Conservation (phyloP, 1,140 invertebrate species). For the Eriocheir sinensis region DNA sequence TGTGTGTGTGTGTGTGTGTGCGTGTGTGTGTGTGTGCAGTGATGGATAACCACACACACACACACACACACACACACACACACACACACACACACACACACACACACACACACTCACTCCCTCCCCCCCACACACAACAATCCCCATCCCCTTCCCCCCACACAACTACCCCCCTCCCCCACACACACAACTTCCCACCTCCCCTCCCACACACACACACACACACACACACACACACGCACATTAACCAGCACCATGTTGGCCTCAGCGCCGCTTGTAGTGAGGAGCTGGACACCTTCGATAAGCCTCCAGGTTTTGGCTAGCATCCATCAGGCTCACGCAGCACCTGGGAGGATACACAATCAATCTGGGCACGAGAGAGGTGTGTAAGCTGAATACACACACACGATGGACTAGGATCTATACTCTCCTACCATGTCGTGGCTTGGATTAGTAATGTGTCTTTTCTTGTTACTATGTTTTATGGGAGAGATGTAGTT, state of each 20-base stretch:
- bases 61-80: constrained; percentile 4
- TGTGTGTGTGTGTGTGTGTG: constrained; percentile 14
- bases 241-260: background rate
- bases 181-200: no score
- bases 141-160: no score
- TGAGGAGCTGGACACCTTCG: background rate
- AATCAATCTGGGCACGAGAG: background rate
- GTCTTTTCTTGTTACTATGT: no score
- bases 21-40: background rate
- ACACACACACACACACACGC: constrained; percentile 13
- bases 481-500: no score
- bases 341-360: no score
- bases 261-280: background rate
- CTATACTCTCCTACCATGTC: no score
- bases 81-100: constrained; percentile 4
- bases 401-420: no score
- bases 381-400: background rate
- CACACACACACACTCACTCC: background rate
- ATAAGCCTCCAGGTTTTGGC: background rate
- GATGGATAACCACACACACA: background rate
- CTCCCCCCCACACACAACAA: background rate
- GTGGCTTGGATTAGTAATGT: no score
- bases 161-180: background rate
- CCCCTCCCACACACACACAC: constrained; percentile 9
- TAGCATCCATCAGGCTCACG: background rate